These are phyloP conservation scores for Sciurus niger DNA, from an alignment of 2,113 vertebrate genomes.

Conservation along the genomic window DNA sequence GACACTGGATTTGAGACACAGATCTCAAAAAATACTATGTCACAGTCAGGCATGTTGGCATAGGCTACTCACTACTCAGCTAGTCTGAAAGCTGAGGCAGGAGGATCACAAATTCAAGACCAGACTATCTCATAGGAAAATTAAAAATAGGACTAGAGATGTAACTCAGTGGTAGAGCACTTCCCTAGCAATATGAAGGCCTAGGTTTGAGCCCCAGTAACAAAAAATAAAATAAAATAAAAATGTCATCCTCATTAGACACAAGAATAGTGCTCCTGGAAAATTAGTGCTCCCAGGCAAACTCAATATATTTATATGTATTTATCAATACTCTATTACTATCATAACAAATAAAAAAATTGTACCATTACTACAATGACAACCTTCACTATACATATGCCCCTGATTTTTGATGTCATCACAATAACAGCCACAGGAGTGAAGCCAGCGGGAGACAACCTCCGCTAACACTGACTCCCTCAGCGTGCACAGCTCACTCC, in stretches of 20 bases:
- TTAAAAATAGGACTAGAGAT: neutral
- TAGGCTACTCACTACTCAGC: neutral
- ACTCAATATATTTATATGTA: neutral
- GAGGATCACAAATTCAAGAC: neutral
- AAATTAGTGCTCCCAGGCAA: neutral
- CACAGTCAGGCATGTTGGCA: neutral
- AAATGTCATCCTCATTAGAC: neutral
- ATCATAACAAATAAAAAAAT: neutral
- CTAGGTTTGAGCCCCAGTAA: no score
- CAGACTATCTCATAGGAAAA: neutral
- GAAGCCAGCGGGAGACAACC: neutral
- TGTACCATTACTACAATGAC: neutral
- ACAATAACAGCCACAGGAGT: neutral
- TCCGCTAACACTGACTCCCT: neutral
- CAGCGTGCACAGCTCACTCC: neutral
- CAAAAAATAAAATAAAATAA: no score
- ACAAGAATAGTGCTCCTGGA: neutral
- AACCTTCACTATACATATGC: neutral
- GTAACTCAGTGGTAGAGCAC: no score
- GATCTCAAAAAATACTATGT: slow-evolving; percentile 8
- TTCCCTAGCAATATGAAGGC: no score
- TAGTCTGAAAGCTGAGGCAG: neutral
- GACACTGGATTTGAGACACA: slow-evolving; percentile 3
- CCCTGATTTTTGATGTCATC: neutral
- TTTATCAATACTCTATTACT: neutral